These are phyloP conservation scores for Hemibagrus wyckioides DNA, from an alignment of 2,113 vertebrate species.

Conservation along the genomic window DNA sequence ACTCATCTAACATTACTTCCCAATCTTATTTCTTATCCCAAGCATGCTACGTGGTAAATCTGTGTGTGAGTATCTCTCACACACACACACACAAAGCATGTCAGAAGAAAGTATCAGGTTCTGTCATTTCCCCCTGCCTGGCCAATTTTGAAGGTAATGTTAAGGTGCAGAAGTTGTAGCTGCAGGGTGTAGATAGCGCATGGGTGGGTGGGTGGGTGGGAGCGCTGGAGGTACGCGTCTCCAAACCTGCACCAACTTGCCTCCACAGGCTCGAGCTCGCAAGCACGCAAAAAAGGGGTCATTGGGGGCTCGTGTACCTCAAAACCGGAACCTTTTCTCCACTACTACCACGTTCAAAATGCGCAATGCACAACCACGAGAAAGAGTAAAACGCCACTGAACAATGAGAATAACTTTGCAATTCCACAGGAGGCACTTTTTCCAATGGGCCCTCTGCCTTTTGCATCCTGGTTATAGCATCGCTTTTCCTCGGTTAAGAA, in stretches of 20 bases:
- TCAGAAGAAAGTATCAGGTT: background rate
- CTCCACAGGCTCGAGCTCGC: conserved; percentile 53
- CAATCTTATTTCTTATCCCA: background rate
- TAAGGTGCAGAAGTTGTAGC: conserved; percentile 33
- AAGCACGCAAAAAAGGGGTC: conserved; percentile 39
- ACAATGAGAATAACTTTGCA: background rate
- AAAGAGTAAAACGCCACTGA: background rate
- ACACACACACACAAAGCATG: background rate
- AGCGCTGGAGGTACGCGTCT: conserved; percentile 39
- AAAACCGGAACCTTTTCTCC: background rate
- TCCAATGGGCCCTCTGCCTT: background rate
- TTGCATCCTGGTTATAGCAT: background rate
- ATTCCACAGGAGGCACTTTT: background rate
- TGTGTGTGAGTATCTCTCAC: no score
- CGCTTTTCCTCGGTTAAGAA: background rate
- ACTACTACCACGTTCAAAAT: background rate
- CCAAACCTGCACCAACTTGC: conserved; percentile 72
- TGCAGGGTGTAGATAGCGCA: conserved; percentile 43
- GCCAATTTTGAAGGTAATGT: background rate
- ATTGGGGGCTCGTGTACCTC: conserved; percentile 21
- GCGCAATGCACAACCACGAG: background rate
- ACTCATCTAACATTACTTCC: background rate
- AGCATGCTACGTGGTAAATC: background rate
- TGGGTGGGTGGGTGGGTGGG: conserved; percentile 53
- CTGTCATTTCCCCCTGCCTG: background rate